phyloP scores from a whole-genome alignment of 2,888 invertebrate species.

The Epiblema foenella region DNA sequence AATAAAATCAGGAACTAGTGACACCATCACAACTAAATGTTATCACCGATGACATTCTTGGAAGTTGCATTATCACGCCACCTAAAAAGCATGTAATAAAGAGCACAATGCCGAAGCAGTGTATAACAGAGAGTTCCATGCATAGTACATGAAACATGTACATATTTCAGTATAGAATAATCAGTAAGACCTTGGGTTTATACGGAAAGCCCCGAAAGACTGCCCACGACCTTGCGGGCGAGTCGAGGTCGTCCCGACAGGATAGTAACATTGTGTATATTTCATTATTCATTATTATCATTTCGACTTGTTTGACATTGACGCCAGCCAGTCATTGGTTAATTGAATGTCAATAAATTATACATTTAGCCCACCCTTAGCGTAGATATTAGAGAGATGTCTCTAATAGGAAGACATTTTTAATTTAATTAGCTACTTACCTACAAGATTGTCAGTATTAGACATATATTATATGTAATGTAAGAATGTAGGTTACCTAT shows the following conservation, averaged over 20 bases:
- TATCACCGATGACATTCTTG: constrained; percentile 33
- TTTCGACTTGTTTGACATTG: constrained; percentile 47
- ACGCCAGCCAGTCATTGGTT: constrained; percentile 52
- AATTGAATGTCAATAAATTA: constrained; percentile 42
- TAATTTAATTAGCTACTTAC: not conserved
- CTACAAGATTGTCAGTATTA: not conserved
- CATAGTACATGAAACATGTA: constrained; percentile 9
- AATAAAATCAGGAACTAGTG: constrained; percentile 9
- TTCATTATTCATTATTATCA: constrained; percentile 45
- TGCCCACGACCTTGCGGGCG: constrained; percentile 66
- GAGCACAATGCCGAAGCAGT: constrained; percentile 23
- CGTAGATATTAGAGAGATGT: not conserved
- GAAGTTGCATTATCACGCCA: constrained; percentile 39
- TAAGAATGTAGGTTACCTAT: too few relatives aligned
- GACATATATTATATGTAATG: too few relatives aligned
- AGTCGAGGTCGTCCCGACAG: constrained; percentile 65
- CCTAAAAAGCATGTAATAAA: constrained; percentile 26
- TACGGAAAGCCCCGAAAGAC: constrained; percentile 72
- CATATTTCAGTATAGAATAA: constrained; percentile 32
- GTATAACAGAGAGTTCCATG: constrained; percentile 24
- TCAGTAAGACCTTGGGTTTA: constrained; percentile 67
- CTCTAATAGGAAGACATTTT: not conserved
- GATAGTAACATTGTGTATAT: constrained; percentile 44
- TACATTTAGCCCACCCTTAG: not conserved
- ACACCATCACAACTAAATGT: constrained; percentile 9